Base-by-base conservation (phyloP, 2,888 invertebrate species). In the Torymus tubicola region DNA sequence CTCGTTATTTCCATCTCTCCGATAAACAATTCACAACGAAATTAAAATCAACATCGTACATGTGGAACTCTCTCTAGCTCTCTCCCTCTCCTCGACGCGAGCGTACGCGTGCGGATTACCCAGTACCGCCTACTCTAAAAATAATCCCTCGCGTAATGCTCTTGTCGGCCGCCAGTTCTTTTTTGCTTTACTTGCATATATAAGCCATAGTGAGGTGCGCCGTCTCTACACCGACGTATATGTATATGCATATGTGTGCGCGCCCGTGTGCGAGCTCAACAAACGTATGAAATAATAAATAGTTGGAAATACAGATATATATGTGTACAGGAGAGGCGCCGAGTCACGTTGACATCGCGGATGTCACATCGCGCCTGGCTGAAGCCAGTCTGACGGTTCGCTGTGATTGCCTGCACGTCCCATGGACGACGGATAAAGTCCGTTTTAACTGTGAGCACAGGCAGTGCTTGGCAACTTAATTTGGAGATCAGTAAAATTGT, bases 301-400 rank as follows among this genome's bases (percentile, higher is more conserved):
- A 79, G 42, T 31, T 11, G 24, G 61, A 74, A 68, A 74, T 67
- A 60, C 13, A 64, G n/a, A 64, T 42, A n/a, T 64, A 42, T n/a
- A 60, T 16, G 60, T 58, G 53, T 24, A 24, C 31, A 58, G 14
- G 55, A 11, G n/a, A 24, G 16, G 84, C 80, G 81, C 83, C 42
- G 52, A 73, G 73, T 80, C 81, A 82, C 84, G 85, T 84, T 80
- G 83, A 81, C 78, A 73, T 77, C 75, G 55, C 83, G 83, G 79
- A 83, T 85, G 85, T 85, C 84, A 86, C 82, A 85, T 84, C 81
- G 82, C 81, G 76, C 61, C 68, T 72, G 81, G 42, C 53, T 65
- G 63, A 61, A 78, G 61, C 69, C 53, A 78, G 61, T 64, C 53
- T 18, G 55, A 80, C 18, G 18, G n/a, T 53, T 55, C 42, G 18